Conservation (phyloP, 2,888 invertebrate genomes). For the Amblyjoppa fuscipennis region DNA sequence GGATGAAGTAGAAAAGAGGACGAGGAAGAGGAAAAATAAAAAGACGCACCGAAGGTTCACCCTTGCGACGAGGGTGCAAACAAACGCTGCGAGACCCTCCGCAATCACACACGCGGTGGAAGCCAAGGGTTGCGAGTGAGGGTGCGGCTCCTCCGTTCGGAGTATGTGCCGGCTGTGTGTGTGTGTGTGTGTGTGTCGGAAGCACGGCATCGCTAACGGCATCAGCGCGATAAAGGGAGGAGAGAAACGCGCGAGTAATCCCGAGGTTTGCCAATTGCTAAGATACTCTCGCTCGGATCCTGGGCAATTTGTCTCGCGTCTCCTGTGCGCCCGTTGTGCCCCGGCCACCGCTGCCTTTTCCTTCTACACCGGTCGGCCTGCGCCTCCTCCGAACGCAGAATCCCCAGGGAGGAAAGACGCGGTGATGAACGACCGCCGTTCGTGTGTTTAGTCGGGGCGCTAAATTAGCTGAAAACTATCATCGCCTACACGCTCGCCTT, state of each 20-base stretch:
- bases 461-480: slow-evolving; percentile 82
- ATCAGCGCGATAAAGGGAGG: slow-evolving; percentile 62
- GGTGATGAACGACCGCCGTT: slow-evolving; percentile 78
- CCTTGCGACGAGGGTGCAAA: slow-evolving; percentile 54
- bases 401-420: slow-evolving; percentile 44
- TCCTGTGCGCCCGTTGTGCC: slow-evolving; percentile 6
- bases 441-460: slow-evolving; percentile 74
- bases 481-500: slow-evolving; percentile 69
- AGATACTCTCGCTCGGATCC: slow-evolving; percentile 73
- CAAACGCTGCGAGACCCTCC: slow-evolving; percentile 47
- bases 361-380: slow-evolving; percentile 30
- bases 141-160: not conserved
- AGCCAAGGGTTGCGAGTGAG: slow-evolving; percentile 20
- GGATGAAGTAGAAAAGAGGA: slow-evolving; percentile 11
- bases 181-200: not conserved
- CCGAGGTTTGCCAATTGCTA: slow-evolving; percentile 73
- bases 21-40: not conserved
- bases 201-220: slow-evolving; percentile 2
- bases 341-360: slow-evolving; percentile 8
- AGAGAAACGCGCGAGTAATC: slow-evolving; percentile 71
- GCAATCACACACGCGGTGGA: slow-evolving; percentile 50
- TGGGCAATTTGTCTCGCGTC: slow-evolving; percentile 78
- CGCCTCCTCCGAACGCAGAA: slow-evolving; percentile 26
- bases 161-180: not conserved
- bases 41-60: slow-evolving; percentile 3